Percentiles rank a stretch among this genome's conserved stretches.
Conservation (phyloP, 2,888 invertebrate species). For the Dryobotodes eremita region DNA sequence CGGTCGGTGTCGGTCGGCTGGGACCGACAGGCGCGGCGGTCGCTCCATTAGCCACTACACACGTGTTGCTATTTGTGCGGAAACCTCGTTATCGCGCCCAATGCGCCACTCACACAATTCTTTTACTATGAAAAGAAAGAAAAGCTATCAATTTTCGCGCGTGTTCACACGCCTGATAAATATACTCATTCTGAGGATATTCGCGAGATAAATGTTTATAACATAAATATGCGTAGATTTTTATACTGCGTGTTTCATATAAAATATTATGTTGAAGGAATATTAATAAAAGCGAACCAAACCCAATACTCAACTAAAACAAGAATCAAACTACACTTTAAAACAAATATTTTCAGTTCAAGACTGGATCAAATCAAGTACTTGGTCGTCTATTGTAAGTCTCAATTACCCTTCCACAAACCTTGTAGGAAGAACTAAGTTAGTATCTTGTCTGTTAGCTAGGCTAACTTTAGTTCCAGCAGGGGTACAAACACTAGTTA, state of each 20-base stretch:
- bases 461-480: constrained; percentile 53
- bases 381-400: constrained; percentile 48
- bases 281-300: background rate
- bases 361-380: constrained; percentile 37
- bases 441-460: constrained; percentile 57
- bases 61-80: constrained; percentile 80
- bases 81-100: constrained; percentile 81
- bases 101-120: constrained; percentile 74
- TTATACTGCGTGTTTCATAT: constrained; percentile 9
- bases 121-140: constrained; percentile 71
- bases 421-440: constrained; percentile 52
- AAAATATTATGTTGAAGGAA: constrained; percentile 5
- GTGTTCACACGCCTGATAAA: constrained; percentile 49
- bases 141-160: constrained; percentile 74
- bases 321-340: constrained; percentile 37
- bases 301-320: constrained; percentile 13
- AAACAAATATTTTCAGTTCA: constrained; percentile 45
- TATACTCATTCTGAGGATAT: constrained; percentile 49
- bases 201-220: constrained; percentile 44
- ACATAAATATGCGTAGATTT: constrained; percentile 33
- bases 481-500: constrained; percentile 57
- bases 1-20: constrained; percentile 46
- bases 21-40: constrained; percentile 61
- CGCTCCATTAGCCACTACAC: constrained; percentile 75
- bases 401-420: constrained; percentile 49